phyloP scores from a whole-genome alignment of 2,888 invertebrate species.

The Harpalus rubripes region DNA sequence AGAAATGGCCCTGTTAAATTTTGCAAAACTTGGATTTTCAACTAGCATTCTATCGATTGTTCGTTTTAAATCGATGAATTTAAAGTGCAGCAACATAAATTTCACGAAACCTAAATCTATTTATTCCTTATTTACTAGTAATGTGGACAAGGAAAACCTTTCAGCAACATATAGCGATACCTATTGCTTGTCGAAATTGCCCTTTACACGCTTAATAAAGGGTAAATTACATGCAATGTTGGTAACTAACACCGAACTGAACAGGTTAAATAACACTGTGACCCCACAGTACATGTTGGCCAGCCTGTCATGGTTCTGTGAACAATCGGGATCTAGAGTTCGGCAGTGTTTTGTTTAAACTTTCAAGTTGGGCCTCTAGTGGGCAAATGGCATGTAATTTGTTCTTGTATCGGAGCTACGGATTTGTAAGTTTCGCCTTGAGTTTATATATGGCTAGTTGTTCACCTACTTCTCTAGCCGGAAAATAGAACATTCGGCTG shows the following conservation, averaged over 20 bases:
- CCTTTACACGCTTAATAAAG: neutral
- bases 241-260: neutral
- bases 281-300: neutral
- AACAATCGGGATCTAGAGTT: slow-evolving; percentile 17
- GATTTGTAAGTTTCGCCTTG: slow-evolving; percentile 25
- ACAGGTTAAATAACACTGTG: slow-evolving; percentile 1
- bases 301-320: slow-evolving; percentile 10
- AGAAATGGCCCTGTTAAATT: too few species aligned
- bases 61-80: too few species aligned
- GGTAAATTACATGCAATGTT: neutral
- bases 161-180: neutral
- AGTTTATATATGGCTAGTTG: slow-evolving; percentile 28
- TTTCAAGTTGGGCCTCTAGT: slow-evolving; percentile 29
- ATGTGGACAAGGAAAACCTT: slow-evolving; percentile 8
- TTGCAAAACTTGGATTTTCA: too few species aligned
- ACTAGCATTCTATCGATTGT: too few species aligned
- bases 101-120: neutral
- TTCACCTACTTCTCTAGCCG: neutral
- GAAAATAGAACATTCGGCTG: too few species aligned
- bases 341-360: slow-evolving; percentile 33
- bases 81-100: neutral
- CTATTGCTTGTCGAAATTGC: neutral
- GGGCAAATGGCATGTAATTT: slow-evolving; percentile 45
- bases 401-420: slow-evolving; percentile 44
- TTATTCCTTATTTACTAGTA: neutral